These are phyloP conservation scores for Amblyteles armatorius DNA, from an alignment of 2,888 invertebrate species.

Conservation along the genomic window DNA sequence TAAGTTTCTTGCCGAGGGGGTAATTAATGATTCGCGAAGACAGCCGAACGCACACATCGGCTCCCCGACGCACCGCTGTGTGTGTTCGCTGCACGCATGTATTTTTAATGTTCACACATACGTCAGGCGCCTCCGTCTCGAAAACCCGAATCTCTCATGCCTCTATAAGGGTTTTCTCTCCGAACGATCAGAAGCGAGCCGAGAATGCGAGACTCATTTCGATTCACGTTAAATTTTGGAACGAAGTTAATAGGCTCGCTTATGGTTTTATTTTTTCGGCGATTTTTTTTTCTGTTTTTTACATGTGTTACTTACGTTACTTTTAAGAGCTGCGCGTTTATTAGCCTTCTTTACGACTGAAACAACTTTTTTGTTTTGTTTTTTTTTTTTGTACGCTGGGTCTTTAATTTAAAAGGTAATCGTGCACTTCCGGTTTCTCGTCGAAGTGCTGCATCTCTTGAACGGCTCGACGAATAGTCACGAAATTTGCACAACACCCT, in stretches of 20 bases:
- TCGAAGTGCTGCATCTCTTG: no score
- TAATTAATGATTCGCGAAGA: constrained; percentile 59
- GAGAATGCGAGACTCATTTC: neutral
- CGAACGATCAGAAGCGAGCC: neutral
- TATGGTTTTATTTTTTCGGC: neutral
- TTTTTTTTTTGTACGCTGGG: no score
- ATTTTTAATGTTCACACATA: constrained; percentile 40
- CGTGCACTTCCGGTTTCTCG: no score
- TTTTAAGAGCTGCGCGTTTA: no score
- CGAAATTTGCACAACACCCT: no score
- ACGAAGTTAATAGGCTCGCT: neutral
- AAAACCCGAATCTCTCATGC: neutral
- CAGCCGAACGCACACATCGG: constrained; percentile 19
- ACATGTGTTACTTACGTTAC: no score
- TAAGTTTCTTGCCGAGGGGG: constrained; percentile 33
- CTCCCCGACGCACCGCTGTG: constrained; percentile 2
- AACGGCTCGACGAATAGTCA: no score
- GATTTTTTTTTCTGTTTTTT: no score
- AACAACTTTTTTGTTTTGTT: no score
- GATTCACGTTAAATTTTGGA: neutral
- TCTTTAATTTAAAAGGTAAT: no score
- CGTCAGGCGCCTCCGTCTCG: neutral
- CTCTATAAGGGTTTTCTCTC: neutral
- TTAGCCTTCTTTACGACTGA: no score
- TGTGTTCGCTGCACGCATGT: constrained; percentile 26